These are phyloP conservation scores for Parambassis ranga DNA, from an alignment of 2,797 vertebrate genomes.

Conservation along the genomic window DNA sequence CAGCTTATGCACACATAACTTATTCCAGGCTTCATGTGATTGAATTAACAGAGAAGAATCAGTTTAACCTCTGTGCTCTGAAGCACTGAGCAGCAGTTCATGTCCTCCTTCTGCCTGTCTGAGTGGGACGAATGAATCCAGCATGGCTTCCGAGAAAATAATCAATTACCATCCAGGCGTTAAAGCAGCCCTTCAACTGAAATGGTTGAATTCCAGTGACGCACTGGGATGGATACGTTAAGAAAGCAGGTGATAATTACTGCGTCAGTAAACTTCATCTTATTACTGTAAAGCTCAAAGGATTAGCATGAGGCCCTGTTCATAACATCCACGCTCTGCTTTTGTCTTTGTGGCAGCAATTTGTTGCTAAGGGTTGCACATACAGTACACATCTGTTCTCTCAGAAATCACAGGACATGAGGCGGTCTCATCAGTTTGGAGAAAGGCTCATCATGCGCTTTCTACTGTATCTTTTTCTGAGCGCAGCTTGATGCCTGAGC, in stretches of 20 bases:
- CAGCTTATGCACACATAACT: slow-evolving; percentile 2
- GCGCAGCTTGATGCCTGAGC: slow-evolving; percentile 15
- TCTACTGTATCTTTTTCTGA: slow-evolving; percentile 6
- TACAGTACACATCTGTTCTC: background rate
- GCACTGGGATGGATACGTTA: slow-evolving; percentile 39
- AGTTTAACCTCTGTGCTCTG: slow-evolving; percentile 30
- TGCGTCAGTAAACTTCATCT: background rate
- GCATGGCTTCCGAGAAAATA: slow-evolving; percentile 44
- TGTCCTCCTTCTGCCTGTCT: slow-evolving; percentile 44
- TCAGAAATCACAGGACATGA: slow-evolving; percentile 23
- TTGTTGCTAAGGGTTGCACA: slow-evolving; percentile 39
- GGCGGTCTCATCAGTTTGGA: slow-evolving; percentile 22
- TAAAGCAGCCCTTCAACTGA: slow-evolving; percentile 47
- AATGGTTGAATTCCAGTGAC: slow-evolving; percentile 41
- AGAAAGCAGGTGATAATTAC: slow-evolving; percentile 34
- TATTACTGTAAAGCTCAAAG: background rate
- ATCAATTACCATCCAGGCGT: slow-evolving; percentile 55
- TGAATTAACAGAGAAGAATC: slow-evolving; percentile 50
- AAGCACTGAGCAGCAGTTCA: slow-evolving; percentile 23
- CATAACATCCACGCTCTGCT: slow-evolving; percentile 8
- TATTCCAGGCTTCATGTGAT: background rate
- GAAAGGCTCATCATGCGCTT: slow-evolving; percentile 22
- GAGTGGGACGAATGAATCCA: slow-evolving; percentile 27
- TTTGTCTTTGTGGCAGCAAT: slow-evolving; percentile 13
- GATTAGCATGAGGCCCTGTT: background rate